Percentiles rank a stretch among this genome's conserved stretches.
Conservation (phyloP, 2,888 invertebrate genomes). For the Drosophila subsilvestris region DNA sequence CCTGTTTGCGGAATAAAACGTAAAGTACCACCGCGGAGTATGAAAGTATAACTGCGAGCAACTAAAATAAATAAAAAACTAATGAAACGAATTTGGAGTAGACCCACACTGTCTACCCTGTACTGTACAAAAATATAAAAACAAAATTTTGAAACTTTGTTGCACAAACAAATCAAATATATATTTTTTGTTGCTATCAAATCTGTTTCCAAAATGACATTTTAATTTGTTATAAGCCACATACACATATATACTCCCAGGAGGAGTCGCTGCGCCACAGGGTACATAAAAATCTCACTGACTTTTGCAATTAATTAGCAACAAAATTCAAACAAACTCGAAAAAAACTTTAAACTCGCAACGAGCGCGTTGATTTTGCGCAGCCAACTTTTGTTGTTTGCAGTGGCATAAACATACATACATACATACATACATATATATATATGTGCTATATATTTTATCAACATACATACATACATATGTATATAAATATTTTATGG, state of each 20-base stretch:
- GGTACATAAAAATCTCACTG: slow-evolving; percentile 35
- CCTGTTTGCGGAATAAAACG: slow-evolving; percentile 43
- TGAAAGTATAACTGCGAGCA: slow-evolving; percentile 26
- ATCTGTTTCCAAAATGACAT: not conserved
- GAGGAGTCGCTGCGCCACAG: not conserved
- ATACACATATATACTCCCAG: slow-evolving; percentile 1
- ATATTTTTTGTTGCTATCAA: not conserved
- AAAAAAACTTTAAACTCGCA: slow-evolving; percentile 56
- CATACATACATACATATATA: slow-evolving; percentile 11
- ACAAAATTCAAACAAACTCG: slow-evolving; percentile 73
- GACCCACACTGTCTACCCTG: slow-evolving; percentile 17
- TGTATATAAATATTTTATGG: slow-evolving; percentile 75
- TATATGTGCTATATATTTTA: slow-evolving; percentile 13
- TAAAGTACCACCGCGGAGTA: slow-evolving; percentile 36
- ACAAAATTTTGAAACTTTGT: not conserved
- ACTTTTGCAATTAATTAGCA: slow-evolving; percentile 76
- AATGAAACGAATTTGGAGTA: not conserved
- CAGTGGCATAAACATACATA: slow-evolving; percentile 28
- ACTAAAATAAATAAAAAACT: slow-evolving; percentile 20
- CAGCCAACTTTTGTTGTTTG: slow-evolving; percentile 55
- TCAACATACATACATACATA: slow-evolving; percentile 7
- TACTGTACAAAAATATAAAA: not conserved
- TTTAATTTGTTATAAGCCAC: not conserved
- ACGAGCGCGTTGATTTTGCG: slow-evolving; percentile 64
- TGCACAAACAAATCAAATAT: not conserved